Evolutionary conservation across 2,797 vertebrate genomes (phyloP).

Genomic region (Siniperca obscura): DNA sequence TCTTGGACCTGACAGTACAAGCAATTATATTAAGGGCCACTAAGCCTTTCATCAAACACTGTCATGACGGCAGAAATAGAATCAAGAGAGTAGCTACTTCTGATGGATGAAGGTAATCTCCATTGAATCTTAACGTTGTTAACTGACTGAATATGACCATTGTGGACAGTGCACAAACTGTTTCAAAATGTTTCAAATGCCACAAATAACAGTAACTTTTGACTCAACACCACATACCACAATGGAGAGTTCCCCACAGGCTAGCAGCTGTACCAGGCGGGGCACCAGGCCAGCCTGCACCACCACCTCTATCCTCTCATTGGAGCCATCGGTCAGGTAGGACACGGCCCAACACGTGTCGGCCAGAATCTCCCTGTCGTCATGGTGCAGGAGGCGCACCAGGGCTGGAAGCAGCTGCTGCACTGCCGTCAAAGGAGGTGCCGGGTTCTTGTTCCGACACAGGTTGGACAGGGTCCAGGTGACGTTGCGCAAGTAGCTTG

Average conservation of each 20-base stretch:
- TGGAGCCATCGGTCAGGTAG: slow-evolving; percentile 91
- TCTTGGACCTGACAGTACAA: background rate
- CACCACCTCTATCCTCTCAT: slow-evolving; percentile 93
- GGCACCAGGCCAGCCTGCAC: slow-evolving; percentile 89
- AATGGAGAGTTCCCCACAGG: slow-evolving; percentile 86
- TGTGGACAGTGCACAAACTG: background rate
- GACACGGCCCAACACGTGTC: slow-evolving; percentile 93
- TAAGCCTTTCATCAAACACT: slow-evolving; percentile 6
- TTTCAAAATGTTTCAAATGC: slow-evolving; percentile 6
- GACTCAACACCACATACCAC: slow-evolving; percentile 82
- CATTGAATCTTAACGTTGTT: background rate
- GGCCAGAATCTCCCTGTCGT: slow-evolving; percentile 88
- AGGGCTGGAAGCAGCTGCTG: slow-evolving; percentile 90
- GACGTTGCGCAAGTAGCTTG: slow-evolving; percentile 88
- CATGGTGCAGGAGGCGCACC: slow-evolving; percentile 85
- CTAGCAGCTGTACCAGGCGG: slow-evolving; percentile 89
- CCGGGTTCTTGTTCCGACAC: slow-evolving; percentile 93
- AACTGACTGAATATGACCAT: background rate
- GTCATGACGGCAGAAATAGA: background rate
- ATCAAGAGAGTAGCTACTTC: background rate
- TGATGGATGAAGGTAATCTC: background rate
- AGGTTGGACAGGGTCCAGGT: slow-evolving; percentile 94
- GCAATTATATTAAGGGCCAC: background rate
- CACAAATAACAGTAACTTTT: background rate
- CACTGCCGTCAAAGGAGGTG: slow-evolving; percentile 87